Evolutionary conservation across 2,888 invertebrate genomes (phyloP).

Genomic region (Pyrocoelia pectoralis): DNA sequence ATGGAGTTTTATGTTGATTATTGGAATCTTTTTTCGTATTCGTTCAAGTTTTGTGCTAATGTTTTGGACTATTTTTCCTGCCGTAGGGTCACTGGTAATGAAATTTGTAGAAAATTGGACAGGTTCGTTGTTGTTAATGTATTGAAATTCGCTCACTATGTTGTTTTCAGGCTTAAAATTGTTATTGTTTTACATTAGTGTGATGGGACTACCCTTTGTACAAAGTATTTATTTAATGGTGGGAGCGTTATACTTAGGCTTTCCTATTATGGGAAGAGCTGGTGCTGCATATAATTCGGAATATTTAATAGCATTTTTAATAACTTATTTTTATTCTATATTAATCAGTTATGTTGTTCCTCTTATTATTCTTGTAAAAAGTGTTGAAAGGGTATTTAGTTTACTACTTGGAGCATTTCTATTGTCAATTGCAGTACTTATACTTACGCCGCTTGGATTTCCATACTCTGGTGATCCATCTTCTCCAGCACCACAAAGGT

Average conservation of each 20-base stretch:
- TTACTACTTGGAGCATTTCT: slow-evolving; percentile 63
- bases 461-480: slow-evolving; percentile 73
- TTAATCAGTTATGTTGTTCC: slow-evolving; percentile 61
- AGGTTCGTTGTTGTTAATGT: slow-evolving; percentile 55
- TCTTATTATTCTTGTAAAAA: slow-evolving; percentile 60
- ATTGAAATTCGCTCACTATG: not conserved
- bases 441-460: slow-evolving; percentile 75
- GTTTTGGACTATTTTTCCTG: slow-evolving; percentile 70
- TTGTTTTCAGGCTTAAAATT: slow-evolving; percentile 63
- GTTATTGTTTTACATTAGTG: slow-evolving; percentile 64
- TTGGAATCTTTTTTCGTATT: slow-evolving; percentile 66
- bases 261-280: slow-evolving; percentile 83
- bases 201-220: slow-evolving; percentile 68
- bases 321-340: slow-evolving; percentile 59
- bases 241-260: slow-evolving; percentile 75
- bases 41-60: slow-evolving; percentile 74
- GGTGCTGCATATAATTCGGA: slow-evolving; percentile 77
- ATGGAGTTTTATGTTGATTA: slow-evolving; percentile 64
- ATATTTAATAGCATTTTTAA: slow-evolving; percentile 67
- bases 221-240: slow-evolving; percentile 75
- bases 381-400: slow-evolving; percentile 63
- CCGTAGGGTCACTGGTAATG: slow-evolving; percentile 64
- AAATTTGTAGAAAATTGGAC: slow-evolving; percentile 62
- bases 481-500: slow-evolving; percentile 74
- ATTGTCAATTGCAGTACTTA: slow-evolving; percentile 64